A percentile compares a stretch with the other conserved stretches of the same genome.
These are phyloP conservation scores for Campoletis raptor DNA, from an alignment of 2,888 invertebrate genomes.

Conservation along the genomic window DNA sequence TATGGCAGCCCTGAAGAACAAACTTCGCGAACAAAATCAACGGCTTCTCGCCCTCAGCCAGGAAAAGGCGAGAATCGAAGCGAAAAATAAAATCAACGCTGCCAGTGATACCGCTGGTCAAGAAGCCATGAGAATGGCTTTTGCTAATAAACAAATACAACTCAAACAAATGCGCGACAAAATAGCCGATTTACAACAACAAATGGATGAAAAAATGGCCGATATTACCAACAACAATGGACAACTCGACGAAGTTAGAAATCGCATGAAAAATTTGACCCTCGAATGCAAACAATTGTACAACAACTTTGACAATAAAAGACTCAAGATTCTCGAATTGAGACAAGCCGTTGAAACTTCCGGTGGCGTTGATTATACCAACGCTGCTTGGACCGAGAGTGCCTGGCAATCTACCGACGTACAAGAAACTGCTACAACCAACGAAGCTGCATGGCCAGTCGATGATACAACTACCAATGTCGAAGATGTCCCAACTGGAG, in stretches of 20 bases:
- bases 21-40: conserved; percentile 94
- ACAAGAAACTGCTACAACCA: conserved; percentile 84
- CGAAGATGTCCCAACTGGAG: conserved; percentile 85
- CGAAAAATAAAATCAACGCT: conserved; percentile 88
- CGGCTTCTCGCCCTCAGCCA: conserved; percentile 92
- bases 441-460: conserved; percentile 81
- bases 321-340: conserved; percentile 86
- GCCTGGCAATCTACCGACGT: conserved; percentile 86
- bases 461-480: conserved; percentile 74
- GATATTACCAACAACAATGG: conserved; percentile 93
- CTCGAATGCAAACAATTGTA: conserved; percentile 90
- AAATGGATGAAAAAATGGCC: conserved; percentile 91
- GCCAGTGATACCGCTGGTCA: conserved; percentile 86
- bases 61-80: conserved; percentile 93
- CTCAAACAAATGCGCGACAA: conserved; percentile 90
- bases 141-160: conserved; percentile 90
- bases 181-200: conserved; percentile 91
- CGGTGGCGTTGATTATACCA: conserved; percentile 81
- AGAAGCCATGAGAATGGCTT: conserved; percentile 88
- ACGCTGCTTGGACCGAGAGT: conserved; percentile 88
- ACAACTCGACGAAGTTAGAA: conserved; percentile 91
- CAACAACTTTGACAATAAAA: conserved; percentile 89
- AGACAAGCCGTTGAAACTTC: conserved; percentile 86
- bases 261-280: conserved; percentile 88
- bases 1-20: conserved; percentile 92